Conservation (phyloP, 2,113 vertebrate genomes). For the Macrotis lagotis region DNA sequence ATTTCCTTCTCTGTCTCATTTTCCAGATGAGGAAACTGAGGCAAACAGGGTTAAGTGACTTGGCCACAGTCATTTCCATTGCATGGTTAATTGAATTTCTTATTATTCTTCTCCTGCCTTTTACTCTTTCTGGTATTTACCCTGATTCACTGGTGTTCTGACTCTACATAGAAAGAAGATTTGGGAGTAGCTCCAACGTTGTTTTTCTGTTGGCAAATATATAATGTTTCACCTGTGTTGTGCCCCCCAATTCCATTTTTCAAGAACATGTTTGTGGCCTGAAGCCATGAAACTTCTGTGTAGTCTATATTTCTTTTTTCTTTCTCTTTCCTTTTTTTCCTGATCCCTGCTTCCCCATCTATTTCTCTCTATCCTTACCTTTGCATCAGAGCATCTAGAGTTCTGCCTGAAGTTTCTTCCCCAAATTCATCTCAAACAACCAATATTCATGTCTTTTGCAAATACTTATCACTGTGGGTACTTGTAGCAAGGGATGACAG, state of each 20-base stretch:
- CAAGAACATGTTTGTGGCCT: background rate
- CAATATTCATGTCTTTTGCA: background rate
- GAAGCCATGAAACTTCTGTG: background rate
- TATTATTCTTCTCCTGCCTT: background rate
- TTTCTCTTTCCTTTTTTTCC: background rate
- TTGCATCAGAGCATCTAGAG: background rate
- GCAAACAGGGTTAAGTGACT: background rate
- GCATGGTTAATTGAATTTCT: background rate
- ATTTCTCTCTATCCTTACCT: background rate
- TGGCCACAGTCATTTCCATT: background rate
- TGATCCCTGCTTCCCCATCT: background rate
- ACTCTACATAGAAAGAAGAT: background rate
- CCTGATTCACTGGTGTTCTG: background rate
- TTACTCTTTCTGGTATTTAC: background rate
- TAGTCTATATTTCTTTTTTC: background rate
- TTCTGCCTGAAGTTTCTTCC: background rate
- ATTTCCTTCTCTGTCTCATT: background rate
- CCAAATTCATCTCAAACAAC: background rate
- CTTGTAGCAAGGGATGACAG: background rate
- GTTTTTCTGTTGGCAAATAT: background rate
- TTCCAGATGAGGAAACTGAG: background rate
- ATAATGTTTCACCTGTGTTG: background rate
- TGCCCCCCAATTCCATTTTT: background rate
- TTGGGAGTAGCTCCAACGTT: background rate
- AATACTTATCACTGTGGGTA: background rate